Conservation (phyloP, 1,140 invertebrate genomes). For the Pogonomyrmex barbatus region DNA sequence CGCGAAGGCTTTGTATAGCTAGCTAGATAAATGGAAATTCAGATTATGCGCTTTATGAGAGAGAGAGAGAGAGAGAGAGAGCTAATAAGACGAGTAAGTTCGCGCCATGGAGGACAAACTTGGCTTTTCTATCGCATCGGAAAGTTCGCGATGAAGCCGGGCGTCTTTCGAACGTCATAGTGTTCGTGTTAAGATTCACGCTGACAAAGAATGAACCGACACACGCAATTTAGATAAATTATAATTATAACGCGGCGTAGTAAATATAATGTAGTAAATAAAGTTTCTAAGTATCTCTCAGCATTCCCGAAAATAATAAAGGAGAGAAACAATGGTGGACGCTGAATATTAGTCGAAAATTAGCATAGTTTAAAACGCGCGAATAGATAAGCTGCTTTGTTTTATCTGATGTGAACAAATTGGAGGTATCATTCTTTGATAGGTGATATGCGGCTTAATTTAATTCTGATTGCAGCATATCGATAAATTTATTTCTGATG, state of each 20-base stretch:
- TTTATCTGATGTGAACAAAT: background rate
- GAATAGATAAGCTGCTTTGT: conserved; percentile 13
- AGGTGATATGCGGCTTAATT: background rate
- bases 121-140: conserved; percentile 9
- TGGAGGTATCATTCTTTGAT: conserved; percentile 19
- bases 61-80: background rate
- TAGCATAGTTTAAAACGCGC: conserved; percentile 12
- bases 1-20: conserved; percentile 24
- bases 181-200: conserved; percentile 11
- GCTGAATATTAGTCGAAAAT: conserved; percentile 2
- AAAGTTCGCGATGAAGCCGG: conserved; percentile 9
- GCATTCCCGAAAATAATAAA: conserved; percentile 32
- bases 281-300: conserved; percentile 38
- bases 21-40: conserved; percentile 48
- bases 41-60: conserved; percentile 65
- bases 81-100: background rate
- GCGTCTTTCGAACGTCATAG: background rate
- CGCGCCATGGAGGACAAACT: background rate
- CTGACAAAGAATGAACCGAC: conserved; percentile 5
- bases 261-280: conserved; percentile 29
- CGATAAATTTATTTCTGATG: conserved; percentile 28
- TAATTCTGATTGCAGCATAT: conserved; percentile 37
- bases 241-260: conserved; percentile 14
- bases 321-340: background rate
- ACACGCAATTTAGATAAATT: conserved; percentile 35